Conservation (phyloP, 2,113 vertebrate species). For the Eublepharis macularius region DNA sequence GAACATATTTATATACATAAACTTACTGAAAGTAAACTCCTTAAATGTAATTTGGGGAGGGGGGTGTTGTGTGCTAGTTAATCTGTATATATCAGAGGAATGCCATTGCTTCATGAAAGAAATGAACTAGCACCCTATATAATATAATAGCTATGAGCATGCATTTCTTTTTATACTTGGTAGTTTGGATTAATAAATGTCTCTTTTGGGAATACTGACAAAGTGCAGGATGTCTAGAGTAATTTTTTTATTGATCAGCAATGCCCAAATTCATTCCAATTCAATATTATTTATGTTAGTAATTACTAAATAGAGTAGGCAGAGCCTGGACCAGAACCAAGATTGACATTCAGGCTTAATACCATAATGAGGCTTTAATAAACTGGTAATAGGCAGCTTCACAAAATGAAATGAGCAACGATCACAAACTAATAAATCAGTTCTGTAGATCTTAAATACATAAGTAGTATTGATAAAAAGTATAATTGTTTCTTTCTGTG, state of each 20-base stretch:
- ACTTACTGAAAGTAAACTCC: too few relatives aligned
- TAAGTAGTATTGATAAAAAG: constrained; percentile 67
- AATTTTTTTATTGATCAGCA: constrained; percentile 39
- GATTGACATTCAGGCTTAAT: constrained; percentile 56
- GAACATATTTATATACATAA: too few relatives aligned
- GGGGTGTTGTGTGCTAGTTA: too few relatives aligned
- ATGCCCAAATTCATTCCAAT: constrained; percentile 10
- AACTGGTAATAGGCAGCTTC: constrained; percentile 57
- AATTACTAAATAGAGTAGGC: constrained; percentile 43
- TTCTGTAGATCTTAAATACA: constrained; percentile 62
- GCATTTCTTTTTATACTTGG: constrained; percentile 4
- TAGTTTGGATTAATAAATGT: constrained; percentile 17
- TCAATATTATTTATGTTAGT: constrained; percentile 45
- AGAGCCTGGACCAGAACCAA: constrained; percentile 48
- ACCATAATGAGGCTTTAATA: constrained; percentile 64
- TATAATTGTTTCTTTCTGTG: constrained; percentile 62
- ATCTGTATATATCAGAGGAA: too few relatives aligned
- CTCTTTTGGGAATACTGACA: constrained; percentile 12
- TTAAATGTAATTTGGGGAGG: too few relatives aligned
- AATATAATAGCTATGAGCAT: accelerated
- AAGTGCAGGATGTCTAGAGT: constrained; percentile 1
- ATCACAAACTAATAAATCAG: constrained; percentile 64
- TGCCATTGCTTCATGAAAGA: neutral
- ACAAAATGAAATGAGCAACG: constrained; percentile 63
- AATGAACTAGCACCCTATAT: neutral